These are phyloP conservation scores for Puntigrus tetrazona DNA, from an alignment of 2,113 vertebrate genomes.

Conservation along the genomic window DNA sequence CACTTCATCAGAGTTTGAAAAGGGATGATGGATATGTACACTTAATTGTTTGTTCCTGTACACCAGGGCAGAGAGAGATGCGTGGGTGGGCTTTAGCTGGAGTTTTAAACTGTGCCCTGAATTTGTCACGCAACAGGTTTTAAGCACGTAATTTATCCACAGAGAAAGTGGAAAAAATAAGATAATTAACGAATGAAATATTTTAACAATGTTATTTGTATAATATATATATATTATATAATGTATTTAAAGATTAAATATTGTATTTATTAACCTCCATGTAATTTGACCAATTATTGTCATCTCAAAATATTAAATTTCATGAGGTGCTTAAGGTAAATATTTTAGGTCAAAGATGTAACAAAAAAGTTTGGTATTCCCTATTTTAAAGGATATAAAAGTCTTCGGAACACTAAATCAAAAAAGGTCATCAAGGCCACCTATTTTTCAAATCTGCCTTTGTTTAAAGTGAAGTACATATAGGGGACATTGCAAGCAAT, in stretches of 20 bases:
- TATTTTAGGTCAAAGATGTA: neutral
- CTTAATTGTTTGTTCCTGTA: neutral
- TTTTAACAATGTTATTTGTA: too few relatives aligned
- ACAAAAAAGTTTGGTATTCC: neutral
- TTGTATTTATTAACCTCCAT: neutral
- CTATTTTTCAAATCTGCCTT: neutral
- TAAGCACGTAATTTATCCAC: neutral
- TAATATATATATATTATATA: too few relatives aligned
- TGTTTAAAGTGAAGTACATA: neutral
- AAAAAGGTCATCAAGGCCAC: neutral
- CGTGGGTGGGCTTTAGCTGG: neutral
- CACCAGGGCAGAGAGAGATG: neutral
- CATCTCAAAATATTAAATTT: neutral
- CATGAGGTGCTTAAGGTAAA: neutral
- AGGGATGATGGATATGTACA: neutral
- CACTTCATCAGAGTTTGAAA: neutral
- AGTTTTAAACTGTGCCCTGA: neutral
- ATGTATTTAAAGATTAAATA: neutral
- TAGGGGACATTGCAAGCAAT: too few relatives aligned
- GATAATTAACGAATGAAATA: too few relatives aligned
- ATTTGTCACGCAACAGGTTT: neutral
- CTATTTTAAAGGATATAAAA: neutral
- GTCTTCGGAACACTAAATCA: too few relatives aligned
- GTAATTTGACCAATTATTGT: neutral
- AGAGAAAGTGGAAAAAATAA: neutral